Evolutionary conservation across 1,140 invertebrate species (phyloP).

Genomic region (Aphelenchoides avenae): DNA sequence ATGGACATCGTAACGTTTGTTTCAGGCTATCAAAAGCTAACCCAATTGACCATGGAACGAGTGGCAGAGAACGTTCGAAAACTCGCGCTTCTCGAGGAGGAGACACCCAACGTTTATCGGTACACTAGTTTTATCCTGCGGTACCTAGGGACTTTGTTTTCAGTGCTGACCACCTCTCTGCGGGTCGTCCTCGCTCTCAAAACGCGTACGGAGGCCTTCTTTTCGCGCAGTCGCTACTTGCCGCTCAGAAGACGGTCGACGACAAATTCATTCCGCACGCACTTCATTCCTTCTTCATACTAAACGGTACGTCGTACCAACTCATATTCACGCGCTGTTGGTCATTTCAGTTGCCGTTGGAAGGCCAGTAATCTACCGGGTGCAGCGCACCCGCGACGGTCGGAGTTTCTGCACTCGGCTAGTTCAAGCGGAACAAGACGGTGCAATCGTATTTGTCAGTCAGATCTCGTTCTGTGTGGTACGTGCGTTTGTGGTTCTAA

Average conservation of each 20-base stretch:
- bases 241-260: slow-evolving; percentile 47
- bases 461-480: slow-evolving; percentile 54
- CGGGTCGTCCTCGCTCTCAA: slow-evolving; percentile 2
- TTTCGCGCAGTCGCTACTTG: slow-evolving; percentile 39
- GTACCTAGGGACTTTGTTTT: slow-evolving; percentile 6
- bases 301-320: slow-evolving; percentile 29
- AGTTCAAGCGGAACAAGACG: slow-evolving; percentile 50
- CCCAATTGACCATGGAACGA: neutral
- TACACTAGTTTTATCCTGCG: neutral
- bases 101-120: slow-evolving; percentile 7
- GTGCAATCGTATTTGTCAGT: slow-evolving; percentile 43
- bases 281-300: slow-evolving; percentile 51
- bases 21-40: too few species aligned
- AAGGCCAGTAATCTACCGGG: slow-evolving; percentile 42
- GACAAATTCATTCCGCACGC: slow-evolving; percentile 45
- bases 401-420: slow-evolving; percentile 49
- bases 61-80: slow-evolving; percentile 11
- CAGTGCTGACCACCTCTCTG: slow-evolving; percentile 19
- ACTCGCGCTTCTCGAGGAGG: slow-evolving; percentile 1
- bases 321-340: slow-evolving; percentile 5
- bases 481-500: slow-evolving; percentile 17
- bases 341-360: slow-evolving; percentile 31
- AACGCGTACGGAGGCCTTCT: slow-evolving; percentile 34
- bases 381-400: slow-evolving; percentile 44
- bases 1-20: too few species aligned